Conservation (phyloP, 1,140 invertebrate genomes). For the Brachionus rotundiformis region DNA sequence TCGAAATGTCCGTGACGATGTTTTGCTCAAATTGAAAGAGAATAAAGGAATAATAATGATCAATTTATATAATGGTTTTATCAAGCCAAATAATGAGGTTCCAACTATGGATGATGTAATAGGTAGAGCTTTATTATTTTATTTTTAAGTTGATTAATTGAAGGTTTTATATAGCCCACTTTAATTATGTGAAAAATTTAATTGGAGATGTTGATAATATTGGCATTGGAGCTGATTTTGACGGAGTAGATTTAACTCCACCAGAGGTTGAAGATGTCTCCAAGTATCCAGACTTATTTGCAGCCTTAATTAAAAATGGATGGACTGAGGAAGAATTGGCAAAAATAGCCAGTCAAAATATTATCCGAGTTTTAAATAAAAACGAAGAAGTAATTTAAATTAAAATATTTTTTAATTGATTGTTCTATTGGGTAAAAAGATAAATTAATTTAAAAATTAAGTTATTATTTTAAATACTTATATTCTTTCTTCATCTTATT, state of each 20-base stretch:
- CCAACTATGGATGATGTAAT: constrained; percentile 82
- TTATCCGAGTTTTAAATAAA: constrained; percentile 78
- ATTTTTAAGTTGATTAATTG: not conserved
- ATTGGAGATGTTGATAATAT: constrained; percentile 79
- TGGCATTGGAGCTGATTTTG: constrained; percentile 64
- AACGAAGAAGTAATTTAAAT: constrained; percentile 71
- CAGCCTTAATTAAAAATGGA: constrained; percentile 71
- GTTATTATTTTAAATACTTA: no score
- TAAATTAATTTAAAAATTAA: no score
- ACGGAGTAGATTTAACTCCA: constrained; percentile 58
- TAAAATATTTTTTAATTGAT: no score
- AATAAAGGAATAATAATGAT: constrained; percentile 88
- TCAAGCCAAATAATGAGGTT: constrained; percentile 71
- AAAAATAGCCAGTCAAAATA: constrained; percentile 83
- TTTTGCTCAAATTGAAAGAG: constrained; percentile 74
- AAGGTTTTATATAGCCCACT: constrained; percentile 72
- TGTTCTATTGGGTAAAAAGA: no score
- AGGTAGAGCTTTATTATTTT: constrained; percentile 69
- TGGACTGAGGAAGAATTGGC: constrained; percentile 83
- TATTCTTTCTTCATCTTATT: no score
- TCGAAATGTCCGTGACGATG: constrained; percentile 79
- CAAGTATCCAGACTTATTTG: constrained; percentile 78
- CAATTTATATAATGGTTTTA: constrained; percentile 83
- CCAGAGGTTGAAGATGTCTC: constrained; percentile 83
- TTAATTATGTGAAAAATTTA: constrained; percentile 77